phyloP scores from a whole-genome alignment of 2,888 invertebrate species.

The Rapana venosa region DNA sequence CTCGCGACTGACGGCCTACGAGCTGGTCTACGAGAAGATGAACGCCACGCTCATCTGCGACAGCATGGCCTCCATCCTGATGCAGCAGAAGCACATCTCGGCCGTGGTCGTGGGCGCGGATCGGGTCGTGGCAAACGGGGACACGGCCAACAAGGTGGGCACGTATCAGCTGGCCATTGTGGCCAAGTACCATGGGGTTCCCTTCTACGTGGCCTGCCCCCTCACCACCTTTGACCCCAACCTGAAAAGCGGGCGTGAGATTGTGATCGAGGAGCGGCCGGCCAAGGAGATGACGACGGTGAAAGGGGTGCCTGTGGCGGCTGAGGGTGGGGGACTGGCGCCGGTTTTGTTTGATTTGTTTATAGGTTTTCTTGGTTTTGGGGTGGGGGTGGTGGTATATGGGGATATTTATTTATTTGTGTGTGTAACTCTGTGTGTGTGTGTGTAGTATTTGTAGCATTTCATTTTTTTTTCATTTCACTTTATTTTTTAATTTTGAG shows the following conservation, averaged over 20 bases:
- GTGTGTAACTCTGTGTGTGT: too few relatives aligned
- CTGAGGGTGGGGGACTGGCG: constrained; percentile 83
- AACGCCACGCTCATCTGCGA: constrained; percentile 96
- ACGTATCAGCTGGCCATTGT: constrained; percentile 88
- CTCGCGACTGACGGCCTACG: constrained; percentile 94
- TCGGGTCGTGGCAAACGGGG: constrained; percentile 96
- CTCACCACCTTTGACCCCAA: constrained; percentile 91
- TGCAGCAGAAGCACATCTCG: constrained; percentile 89
- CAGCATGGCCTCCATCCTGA: constrained; percentile 94
- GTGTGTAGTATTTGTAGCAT: too few relatives aligned
- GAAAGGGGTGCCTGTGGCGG: constrained; percentile 91
- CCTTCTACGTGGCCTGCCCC: constrained; percentile 97
- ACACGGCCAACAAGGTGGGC: constrained; percentile 99
- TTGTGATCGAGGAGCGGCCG: constrained; percentile 95
- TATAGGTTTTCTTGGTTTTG: too few relatives aligned
- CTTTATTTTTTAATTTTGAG: too few relatives aligned
- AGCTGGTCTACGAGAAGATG: constrained; percentile 88
- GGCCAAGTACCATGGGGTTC: constrained; percentile 92
- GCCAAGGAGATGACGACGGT: constrained; percentile 94
- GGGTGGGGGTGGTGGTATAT: too few relatives aligned
- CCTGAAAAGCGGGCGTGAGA: constrained; percentile 88
- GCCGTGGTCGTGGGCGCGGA: constrained; percentile 99
- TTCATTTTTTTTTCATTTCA: too few relatives aligned
- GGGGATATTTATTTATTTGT: too few relatives aligned
- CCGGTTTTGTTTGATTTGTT: background rate